These are phyloP conservation scores for Hylaeus anthracinus DNA, from an alignment of 1,140 invertebrate genomes.

Conservation along the genomic window DNA sequence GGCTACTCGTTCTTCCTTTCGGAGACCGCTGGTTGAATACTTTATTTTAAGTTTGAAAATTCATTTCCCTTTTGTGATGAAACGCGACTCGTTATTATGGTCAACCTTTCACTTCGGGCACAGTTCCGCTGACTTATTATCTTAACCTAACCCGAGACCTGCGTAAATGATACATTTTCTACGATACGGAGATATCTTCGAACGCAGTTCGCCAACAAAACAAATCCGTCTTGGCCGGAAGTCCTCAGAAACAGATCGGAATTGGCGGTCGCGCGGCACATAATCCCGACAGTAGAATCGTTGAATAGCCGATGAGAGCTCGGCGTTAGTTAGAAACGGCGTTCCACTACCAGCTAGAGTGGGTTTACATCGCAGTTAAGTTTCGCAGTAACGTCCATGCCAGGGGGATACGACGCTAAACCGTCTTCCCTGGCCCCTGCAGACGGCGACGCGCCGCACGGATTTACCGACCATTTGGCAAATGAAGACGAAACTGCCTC, in stretches of 20 bases:
- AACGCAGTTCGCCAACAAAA: conserved; percentile 5
- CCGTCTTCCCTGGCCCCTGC: conserved; percentile 33
- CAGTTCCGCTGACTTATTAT: neutral
- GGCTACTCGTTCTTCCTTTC: neutral
- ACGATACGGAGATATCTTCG: neutral
- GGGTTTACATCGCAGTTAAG: conserved; percentile 70
- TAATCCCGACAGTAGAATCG: conserved; percentile 51
- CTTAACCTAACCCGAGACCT: neutral
- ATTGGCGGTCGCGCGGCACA: conserved; percentile 25
- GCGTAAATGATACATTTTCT: too few species aligned
- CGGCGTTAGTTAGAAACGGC: conserved; percentile 55
- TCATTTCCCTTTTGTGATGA: neutral
- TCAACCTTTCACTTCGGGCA: neutral
- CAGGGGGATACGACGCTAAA: conserved; percentile 51
- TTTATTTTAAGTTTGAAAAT: neutral
- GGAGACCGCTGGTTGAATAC: neutral
- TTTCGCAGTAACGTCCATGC: conserved; percentile 55
- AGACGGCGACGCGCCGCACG: conserved; percentile 44
- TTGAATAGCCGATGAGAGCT: conserved; percentile 48
- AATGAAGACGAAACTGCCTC: conserved; percentile 72
- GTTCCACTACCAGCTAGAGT: conserved; percentile 43
- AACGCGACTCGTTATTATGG: neutral
- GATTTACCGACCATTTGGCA: conserved; percentile 72
- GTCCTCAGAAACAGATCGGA: conserved; percentile 45
- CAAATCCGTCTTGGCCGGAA: conserved; percentile 36